A percentile compares a stretch with the other conserved stretches of the same genome.
phyloP scores from a whole-genome alignment of 2,797 vertebrate species.

The Cyclopterus lumpus region DNA sequence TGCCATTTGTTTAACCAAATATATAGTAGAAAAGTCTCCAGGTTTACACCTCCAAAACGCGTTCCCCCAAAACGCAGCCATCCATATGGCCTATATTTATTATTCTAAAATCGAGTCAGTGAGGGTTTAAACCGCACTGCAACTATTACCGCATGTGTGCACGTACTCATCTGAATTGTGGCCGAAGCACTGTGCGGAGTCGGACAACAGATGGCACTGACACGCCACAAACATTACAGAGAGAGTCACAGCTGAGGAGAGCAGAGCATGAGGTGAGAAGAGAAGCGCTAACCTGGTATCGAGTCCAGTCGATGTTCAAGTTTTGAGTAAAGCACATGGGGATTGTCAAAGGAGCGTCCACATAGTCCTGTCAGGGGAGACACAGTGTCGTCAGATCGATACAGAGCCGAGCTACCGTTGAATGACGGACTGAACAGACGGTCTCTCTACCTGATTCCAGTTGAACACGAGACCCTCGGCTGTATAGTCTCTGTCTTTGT shows the following conservation, averaged over 20 bases:
- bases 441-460: conserved; percentile 94
- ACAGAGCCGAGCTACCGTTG: background rate
- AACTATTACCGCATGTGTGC: background rate
- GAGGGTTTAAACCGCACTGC: background rate
- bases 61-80: background rate
- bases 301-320: conserved; percentile 96
- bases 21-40: background rate
- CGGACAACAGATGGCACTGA: conserved; percentile 59
- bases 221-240: conserved; percentile 21
- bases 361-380: conserved; percentile 87
- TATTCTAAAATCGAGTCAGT: conserved; percentile 4
- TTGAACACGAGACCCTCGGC: conserved; percentile 98
- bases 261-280: background rate
- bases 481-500: conserved; percentile 96
- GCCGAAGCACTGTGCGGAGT: conserved; percentile 13
- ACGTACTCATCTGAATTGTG: background rate
- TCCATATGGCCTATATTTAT: background rate
- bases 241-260: background rate
- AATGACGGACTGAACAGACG: background rate
- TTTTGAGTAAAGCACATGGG: conserved; percentile 89
- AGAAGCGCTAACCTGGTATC: conserved; percentile 89
- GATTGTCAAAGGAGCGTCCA: conserved; percentile 96
- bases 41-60: background rate
- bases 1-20: background rate
- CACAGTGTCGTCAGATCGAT: conserved; percentile 3